These are phyloP conservation scores for Sesamia inferens DNA, from an alignment of 2,888 invertebrate genomes.

Conservation along the genomic window DNA sequence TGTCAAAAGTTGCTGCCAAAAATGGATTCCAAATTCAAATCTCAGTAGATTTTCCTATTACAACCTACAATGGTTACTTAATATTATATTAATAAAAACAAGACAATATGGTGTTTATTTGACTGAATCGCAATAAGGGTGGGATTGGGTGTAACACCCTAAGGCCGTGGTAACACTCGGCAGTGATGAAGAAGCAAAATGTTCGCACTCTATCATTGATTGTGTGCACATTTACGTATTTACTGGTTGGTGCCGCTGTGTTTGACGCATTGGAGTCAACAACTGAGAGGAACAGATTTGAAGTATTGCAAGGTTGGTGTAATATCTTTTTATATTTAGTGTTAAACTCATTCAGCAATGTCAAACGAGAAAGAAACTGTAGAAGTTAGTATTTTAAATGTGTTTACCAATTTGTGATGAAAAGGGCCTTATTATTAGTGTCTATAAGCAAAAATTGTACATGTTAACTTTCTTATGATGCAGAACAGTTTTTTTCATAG, in stretches of 20 bases:
- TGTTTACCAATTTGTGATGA: not conserved
- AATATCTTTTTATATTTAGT: not conserved
- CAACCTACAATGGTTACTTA: conserved; percentile 79
- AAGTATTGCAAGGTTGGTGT: conserved; percentile 94
- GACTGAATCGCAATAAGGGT: conserved; percentile 72
- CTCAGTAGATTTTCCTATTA: conserved; percentile 50
- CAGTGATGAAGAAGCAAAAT: conserved; percentile 99
- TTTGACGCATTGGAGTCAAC: conserved; percentile 99
- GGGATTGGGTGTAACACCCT: conserved; percentile 80
- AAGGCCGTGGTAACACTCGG: conserved; percentile 82
- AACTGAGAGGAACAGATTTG: conserved; percentile 97
- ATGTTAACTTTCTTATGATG: not conserved
- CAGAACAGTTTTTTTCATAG: no score
- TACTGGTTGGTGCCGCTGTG: conserved; percentile 99
- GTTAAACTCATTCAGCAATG: not conserved
- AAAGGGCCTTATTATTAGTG: not conserved
- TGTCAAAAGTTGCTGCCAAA: conserved; percentile 66
- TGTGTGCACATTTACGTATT: conserved; percentile 99
- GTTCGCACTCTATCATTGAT: conserved; percentile 99
- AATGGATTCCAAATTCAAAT: conserved; percentile 72
- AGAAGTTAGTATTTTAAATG: no score
- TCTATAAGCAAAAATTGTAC: not conserved
- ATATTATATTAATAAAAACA: conserved; percentile 61
- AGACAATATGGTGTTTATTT: conserved; percentile 72
- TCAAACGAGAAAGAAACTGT: no score